Evolutionary conservation across 2,888 invertebrate genomes (phyloP).

Genomic region (Oligia strigilis): DNA sequence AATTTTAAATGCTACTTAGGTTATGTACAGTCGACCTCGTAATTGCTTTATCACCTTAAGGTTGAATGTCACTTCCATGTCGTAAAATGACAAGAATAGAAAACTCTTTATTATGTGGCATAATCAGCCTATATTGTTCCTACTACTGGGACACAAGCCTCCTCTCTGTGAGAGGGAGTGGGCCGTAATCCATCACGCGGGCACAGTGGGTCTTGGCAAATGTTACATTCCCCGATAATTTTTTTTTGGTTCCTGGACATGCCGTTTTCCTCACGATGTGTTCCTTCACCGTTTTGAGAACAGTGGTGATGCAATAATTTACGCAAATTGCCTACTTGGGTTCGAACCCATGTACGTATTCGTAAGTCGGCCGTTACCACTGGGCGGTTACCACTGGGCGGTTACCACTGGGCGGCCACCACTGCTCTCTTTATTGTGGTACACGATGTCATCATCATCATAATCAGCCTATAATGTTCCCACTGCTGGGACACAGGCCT

Average conservation of each 20-base stretch:
- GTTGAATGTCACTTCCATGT: background rate
- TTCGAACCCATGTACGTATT: background rate
- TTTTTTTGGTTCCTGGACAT: background rate
- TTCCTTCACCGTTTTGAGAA: background rate
- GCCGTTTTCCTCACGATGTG: background rate
- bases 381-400: background rate
- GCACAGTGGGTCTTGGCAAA: background rate
- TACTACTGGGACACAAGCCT: too few species aligned
- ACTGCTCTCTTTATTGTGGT: background rate
- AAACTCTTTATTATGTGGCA: background rate
- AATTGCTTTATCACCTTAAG: background rate
- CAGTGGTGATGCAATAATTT: background rate
- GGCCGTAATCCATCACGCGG: background rate
- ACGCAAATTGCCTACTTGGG: background rate
- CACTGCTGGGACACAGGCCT: too few species aligned
- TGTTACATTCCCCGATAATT: background rate
- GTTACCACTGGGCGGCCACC: background rate
- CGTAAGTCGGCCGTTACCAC: background rate
- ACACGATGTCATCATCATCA: background rate
- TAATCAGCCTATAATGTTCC: too few species aligned
- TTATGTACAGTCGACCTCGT: background rate
- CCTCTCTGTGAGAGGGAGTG: too few species aligned
- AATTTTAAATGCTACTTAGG: slow-evolving; percentile 7
- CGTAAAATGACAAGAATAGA: background rate
- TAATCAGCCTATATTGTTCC: too few species aligned